Percentiles rank a stretch among this genome's conserved stretches.
phyloP scores from a whole-genome alignment of 2,113 vertebrate genomes.

The Collichthys lucidus region DNA sequence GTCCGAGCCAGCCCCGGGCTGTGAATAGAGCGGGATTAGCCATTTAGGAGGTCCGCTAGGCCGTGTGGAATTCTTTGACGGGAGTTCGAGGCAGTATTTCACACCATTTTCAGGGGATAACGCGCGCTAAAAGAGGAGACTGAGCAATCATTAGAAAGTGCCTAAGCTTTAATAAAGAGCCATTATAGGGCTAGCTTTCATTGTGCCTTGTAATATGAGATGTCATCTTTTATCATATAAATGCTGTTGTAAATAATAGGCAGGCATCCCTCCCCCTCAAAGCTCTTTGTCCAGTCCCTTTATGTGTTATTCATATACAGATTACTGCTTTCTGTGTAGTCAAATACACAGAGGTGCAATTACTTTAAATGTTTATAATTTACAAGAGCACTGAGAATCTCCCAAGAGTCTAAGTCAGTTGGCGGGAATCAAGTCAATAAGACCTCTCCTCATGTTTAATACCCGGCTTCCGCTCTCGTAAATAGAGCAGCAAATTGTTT shows the following conservation, averaged over 20 bases:
- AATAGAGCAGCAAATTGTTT: slow-evolving; percentile 34
- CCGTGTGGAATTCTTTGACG: slow-evolving; percentile 44
- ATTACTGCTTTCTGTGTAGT: slow-evolving; percentile 26
- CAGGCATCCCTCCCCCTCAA: not conserved
- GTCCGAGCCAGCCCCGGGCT: slow-evolving; percentile 43
- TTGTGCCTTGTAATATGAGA: slow-evolving; percentile 25
- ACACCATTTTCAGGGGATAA: slow-evolving; percentile 32
- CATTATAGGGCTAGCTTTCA: slow-evolving; percentile 9
- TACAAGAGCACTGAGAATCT: slow-evolving; percentile 42
- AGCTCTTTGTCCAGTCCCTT: not conserved
- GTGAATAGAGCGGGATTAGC: slow-evolving; percentile 73
- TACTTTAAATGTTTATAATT: slow-evolving; percentile 57
- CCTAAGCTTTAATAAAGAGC: slow-evolving; percentile 10
- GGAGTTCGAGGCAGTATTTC: slow-evolving; percentile 14
- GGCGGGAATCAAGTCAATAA: slow-evolving; percentile 24
- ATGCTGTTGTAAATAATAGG: slow-evolving; percentile 31
- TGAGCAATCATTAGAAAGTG: slow-evolving; percentile 26
- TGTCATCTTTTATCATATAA: slow-evolving; percentile 29
- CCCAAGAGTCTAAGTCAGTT: slow-evolving; percentile 21
- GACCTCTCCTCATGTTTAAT: slow-evolving; percentile 19
- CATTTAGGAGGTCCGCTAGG: slow-evolving; percentile 55
- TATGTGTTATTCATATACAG: slow-evolving; percentile 8
- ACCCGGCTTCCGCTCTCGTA: not conserved
- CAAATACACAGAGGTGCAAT: slow-evolving; percentile 34
- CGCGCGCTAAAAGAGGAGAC: not conserved